Evolutionary conservation across 2,888 invertebrate genomes (phyloP).

Genomic region (Nomada lathburiana): DNA sequence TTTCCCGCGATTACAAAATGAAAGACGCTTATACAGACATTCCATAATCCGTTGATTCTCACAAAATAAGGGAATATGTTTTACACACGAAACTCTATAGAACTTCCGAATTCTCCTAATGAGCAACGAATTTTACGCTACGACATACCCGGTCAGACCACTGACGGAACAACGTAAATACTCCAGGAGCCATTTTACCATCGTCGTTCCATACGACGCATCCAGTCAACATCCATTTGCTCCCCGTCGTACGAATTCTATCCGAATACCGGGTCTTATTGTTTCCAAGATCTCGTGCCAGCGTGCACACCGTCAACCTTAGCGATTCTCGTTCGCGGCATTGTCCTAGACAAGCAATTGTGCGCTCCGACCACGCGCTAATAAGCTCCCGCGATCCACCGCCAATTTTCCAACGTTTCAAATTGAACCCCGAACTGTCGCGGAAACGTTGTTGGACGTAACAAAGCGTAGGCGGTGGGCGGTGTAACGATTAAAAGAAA

Average conservation of each 20-base stretch:
- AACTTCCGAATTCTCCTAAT: background rate
- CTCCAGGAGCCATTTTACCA: conserved; percentile 6
- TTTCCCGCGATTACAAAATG: too few species aligned
- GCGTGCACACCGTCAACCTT: conserved; percentile 2
- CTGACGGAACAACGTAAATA: conserved; percentile 15
- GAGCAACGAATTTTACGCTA: background rate
- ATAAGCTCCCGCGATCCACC: conserved; percentile 51
- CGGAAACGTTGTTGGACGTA: background rate
- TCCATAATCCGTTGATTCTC: too few species aligned
- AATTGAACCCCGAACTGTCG: conserved; percentile 15
- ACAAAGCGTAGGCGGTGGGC: background rate
- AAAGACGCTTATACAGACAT: too few species aligned
- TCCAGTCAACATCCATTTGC: conserved; percentile 47
- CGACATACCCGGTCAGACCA: background rate
- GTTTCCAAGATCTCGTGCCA: conserved; percentile 34
- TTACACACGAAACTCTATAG: too few species aligned
- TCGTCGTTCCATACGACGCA: conserved; percentile 20
- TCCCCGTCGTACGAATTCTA: conserved; percentile 48
- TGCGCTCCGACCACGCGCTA: conserved; percentile 55
- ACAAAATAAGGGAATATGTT: too few species aligned
- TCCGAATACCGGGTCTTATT: conserved; percentile 40
- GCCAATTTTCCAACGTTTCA: conserved; percentile 18
- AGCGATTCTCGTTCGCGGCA: conserved; percentile 36
- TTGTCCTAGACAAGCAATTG: conserved; percentile 44
- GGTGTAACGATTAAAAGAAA: background rate